Conservation (phyloP, 2,888 invertebrate species). For the Macrophya alboannulata region DNA sequence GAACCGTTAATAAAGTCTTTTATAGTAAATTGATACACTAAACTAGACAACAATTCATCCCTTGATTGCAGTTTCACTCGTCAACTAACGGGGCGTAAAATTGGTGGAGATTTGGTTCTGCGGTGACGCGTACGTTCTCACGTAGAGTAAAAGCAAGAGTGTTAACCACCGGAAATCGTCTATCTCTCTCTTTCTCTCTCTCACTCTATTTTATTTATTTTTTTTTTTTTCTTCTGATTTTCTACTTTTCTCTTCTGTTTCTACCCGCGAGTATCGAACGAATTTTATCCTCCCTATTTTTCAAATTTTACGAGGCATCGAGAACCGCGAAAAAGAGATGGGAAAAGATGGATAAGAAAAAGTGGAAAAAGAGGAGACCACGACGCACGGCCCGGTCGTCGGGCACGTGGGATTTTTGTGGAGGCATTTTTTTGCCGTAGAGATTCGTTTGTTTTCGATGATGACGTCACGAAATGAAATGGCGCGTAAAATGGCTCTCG, state of each 20-base stretch:
- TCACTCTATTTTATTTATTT: neutral
- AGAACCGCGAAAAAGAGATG: neutral
- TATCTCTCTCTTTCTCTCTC: neutral
- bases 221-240: neutral
- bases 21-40: neutral
- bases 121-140: slow-evolving; percentile 28
- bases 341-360: neutral
- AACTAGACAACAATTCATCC: slow-evolving; percentile 18
- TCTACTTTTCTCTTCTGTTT: neutral
- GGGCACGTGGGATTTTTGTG: neutral
- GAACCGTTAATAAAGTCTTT: slow-evolving; percentile 4
- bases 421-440: slow-evolving; percentile 4
- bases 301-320: neutral
- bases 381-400: neutral
- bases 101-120: slow-evolving; percentile 1
- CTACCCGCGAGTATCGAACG: neutral
- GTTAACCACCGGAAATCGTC: neutral
- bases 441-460: slow-evolving; percentile 68
- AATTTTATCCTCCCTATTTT: neutral
- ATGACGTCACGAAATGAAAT: slow-evolving; percentile 78
- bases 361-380: neutral
- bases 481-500: slow-evolving; percentile 77
- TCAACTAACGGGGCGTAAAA: slow-evolving; percentile 26
- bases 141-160: neutral
- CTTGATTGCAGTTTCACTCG: slow-evolving; percentile 42